Percentiles rank a stretch among this genome's conserved stretches.
Conservation (phyloP, 2,113 vertebrate genomes). For the Mustela nigripes region DNA sequence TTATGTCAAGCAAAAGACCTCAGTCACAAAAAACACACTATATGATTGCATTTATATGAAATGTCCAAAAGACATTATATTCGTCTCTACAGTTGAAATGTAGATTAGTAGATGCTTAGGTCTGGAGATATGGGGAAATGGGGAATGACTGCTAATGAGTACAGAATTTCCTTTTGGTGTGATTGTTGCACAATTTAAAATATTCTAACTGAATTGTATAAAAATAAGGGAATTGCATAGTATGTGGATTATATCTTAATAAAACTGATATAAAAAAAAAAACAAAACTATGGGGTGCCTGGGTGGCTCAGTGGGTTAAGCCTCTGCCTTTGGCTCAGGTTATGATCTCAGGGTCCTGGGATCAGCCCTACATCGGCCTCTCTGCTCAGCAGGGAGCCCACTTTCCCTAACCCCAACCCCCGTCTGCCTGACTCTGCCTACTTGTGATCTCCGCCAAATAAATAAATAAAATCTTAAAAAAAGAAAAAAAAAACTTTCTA, state of each 20-base stretch:
- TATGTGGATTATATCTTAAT: background rate
- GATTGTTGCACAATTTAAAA: background rate
- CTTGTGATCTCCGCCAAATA: no score
- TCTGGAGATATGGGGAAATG: background rate
- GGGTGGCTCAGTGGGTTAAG: no score
- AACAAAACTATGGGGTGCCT: no score
- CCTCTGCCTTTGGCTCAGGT: no score
- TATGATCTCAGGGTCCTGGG: no score
- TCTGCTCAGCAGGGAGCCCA: no score
- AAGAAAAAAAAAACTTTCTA: no score
- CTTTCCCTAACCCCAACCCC: no score
- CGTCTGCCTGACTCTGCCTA: no score
- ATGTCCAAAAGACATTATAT: background rate
- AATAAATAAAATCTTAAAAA: background rate
- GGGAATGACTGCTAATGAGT: background rate
- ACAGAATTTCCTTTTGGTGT: background rate
- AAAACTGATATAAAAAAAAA: background rate
- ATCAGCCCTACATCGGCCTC: no score
- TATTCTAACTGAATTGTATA: background rate
- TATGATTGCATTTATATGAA: background rate
- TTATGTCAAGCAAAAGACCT: background rate
- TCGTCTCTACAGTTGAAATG: background rate
- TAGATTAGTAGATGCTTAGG: background rate
- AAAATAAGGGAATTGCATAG: background rate
- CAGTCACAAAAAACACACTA: background rate